phyloP scores from a whole-genome alignment of 2,113 vertebrate species.

The Tonatia bakeri region DNA sequence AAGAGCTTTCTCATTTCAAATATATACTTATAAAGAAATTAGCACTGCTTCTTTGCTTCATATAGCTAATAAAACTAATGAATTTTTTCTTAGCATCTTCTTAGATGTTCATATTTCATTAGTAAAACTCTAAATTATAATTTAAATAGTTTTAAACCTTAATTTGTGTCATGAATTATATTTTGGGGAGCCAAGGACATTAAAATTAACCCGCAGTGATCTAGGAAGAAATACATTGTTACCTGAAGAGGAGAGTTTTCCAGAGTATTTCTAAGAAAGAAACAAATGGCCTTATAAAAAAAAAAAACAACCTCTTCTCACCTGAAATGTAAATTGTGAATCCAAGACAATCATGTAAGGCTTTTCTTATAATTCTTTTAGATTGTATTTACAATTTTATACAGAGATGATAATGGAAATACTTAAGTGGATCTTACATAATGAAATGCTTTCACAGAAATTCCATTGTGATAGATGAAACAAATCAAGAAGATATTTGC shows the following conservation, averaged over 20 bases:
- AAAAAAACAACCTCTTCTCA: constrained; percentile 21
- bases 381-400: neutral
- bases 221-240: neutral
- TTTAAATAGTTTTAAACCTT: neutral
- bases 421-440: neutral
- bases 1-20: neutral
- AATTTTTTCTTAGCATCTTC: neutral
- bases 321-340: neutral
- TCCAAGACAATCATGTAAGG: neutral
- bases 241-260: neutral
- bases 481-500: neutral
- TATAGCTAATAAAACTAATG: neutral
- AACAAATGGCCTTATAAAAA: neutral
- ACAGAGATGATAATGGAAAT: neutral
- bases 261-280: constrained; percentile 16
- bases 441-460: neutral
- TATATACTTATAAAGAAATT: neutral
- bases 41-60: neutral
- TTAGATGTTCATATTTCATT: constrained; percentile 9
- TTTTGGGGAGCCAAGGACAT: constrained; percentile 27
- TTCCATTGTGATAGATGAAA: neutral
- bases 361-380: neutral
- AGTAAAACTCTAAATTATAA: neutral
- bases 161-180: neutral
- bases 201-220: neutral